Evolutionary conservation across 2,888 invertebrate genomes (phyloP).

Genomic region (Plutella xylostella): DNA sequence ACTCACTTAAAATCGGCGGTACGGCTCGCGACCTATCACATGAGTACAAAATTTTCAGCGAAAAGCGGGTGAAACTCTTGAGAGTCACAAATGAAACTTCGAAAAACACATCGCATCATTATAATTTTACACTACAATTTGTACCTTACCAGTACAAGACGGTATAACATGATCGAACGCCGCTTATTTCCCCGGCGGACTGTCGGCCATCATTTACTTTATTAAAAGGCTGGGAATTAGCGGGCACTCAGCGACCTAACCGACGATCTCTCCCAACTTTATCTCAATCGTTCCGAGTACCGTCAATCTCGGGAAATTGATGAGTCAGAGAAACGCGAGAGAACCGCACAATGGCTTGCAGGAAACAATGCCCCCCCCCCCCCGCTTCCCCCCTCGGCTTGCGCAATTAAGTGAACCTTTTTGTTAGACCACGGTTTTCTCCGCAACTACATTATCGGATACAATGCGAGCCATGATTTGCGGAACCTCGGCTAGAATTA

Average conservation of each 20-base stretch:
- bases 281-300: conserved; percentile 37
- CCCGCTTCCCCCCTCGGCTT: conserved; percentile 21
- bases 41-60: too few relatives aligned
- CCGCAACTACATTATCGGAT: conserved; percentile 59
- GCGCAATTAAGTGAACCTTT: conserved; percentile 64
- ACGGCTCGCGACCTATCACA: too few relatives aligned
- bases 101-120: too few relatives aligned
- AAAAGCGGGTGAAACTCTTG: too few relatives aligned
- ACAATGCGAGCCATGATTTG: conserved; percentile 65
- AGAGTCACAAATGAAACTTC: too few relatives aligned
- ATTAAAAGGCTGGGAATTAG: conserved; percentile 11
- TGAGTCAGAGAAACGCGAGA: conserved; percentile 62
- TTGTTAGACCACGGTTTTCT: conserved; percentile 44
- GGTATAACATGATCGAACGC: conserved; percentile 23
- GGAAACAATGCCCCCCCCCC: conserved; percentile 61
- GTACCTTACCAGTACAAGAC: too few relatives aligned
- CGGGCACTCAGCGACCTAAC: not conserved
- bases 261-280: conserved; percentile 22
- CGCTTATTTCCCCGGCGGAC: conserved; percentile 19
- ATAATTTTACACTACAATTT: too few relatives aligned
- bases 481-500: conserved; percentile 54
- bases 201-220: conserved; percentile 6
- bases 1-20: too few relatives aligned
- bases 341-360: conserved; percentile 44
- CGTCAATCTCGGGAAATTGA: conserved; percentile 56